Evolutionary conservation across 2,113 vertebrate genomes (phyloP), one percentile per base, ranked within the genome.

Genomic region (Campylomormyrus numenius): DNA sequence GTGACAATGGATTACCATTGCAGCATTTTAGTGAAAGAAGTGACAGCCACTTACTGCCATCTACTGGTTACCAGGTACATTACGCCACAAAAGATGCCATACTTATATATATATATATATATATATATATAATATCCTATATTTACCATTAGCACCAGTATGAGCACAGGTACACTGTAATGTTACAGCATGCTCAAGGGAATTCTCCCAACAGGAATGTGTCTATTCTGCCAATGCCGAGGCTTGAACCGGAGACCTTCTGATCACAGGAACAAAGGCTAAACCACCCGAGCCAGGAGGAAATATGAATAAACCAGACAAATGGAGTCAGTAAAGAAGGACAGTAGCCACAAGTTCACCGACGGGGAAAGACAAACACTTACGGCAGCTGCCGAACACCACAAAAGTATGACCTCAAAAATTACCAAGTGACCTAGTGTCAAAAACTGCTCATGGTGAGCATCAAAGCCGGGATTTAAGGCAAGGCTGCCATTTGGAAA

Each of bases 31-130:
- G 70, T 19, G 70, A 77, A 42, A 77, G 35, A 77, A 17, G 70
- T 39, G 80, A 84, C 80, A 88, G 52, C n/a, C 74, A 45, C 42
- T 89, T 88, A 49, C 46, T 39, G 35, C 89, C 89, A 88, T 52
- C 87, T 52, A 42, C 89, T 77, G 53, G 31, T 53, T 15, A 42
- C 10, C 2, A n/a, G 42, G 27, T 52, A 42, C n/a, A 90, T 88
- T 89, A 85, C 77, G 15, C 19, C 45, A 85, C 35, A 85, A 17
- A 58, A 24, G 9, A 21, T 49, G 19, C 83, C 39, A n/a, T 10
- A 49, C 19, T 19, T 46, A 46, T 27, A 48, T 11, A 35, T 35
- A 1, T 35, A 35, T 35, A 35, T 35, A n/a, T 46, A 46, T 27
- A 48, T 11, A 35, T 31, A 31, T 31, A 35, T 1, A 9, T 13